Percentiles rank a stretch among this genome's conserved stretches.
Conservation (phyloP, 2,113 vertebrate species). For the Atrichornis clamosus region DNA sequence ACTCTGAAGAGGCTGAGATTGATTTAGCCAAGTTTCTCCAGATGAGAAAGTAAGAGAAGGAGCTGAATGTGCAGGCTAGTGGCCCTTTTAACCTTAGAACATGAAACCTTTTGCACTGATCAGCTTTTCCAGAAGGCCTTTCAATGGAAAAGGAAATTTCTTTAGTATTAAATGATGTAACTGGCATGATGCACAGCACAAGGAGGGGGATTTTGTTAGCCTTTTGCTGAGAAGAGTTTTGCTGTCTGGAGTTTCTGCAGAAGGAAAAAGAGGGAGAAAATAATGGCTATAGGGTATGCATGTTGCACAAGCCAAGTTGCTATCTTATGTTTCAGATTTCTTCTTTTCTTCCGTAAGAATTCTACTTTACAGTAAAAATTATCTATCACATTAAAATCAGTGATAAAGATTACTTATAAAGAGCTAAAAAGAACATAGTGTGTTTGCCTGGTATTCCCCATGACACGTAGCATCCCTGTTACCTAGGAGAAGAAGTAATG, state of each 20-base stretch:
- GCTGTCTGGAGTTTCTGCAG: neutral
- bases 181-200: neutral
- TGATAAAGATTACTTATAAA: neutral
- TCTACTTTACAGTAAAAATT: slow-evolving; percentile 29
- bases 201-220: neutral
- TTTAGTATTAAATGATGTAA: neutral
- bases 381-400: neutral
- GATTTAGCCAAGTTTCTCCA: neutral
- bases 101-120: slow-evolving; percentile 1
- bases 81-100: neutral
- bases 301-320: slow-evolving; percentile 9
- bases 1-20: neutral
- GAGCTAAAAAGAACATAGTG: slow-evolving; percentile 21
- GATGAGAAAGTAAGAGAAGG: neutral
- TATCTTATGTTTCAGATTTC: slow-evolving; percentile 1
- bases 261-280: neutral
- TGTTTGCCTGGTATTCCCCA: neutral
- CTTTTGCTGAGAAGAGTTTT: neutral
- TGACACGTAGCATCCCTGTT: slow-evolving; percentile 23
- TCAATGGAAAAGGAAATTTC: neutral
- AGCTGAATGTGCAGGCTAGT: slow-evolving; percentile 5
- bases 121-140: slow-evolving; percentile 10
- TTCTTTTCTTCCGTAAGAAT: slow-evolving; percentile 16
- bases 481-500: slow-evolving; percentile 50
- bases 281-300: neutral